Base-by-base conservation (phyloP, 1,140 invertebrate genomes). In the Hesperophylax magnus region DNA sequence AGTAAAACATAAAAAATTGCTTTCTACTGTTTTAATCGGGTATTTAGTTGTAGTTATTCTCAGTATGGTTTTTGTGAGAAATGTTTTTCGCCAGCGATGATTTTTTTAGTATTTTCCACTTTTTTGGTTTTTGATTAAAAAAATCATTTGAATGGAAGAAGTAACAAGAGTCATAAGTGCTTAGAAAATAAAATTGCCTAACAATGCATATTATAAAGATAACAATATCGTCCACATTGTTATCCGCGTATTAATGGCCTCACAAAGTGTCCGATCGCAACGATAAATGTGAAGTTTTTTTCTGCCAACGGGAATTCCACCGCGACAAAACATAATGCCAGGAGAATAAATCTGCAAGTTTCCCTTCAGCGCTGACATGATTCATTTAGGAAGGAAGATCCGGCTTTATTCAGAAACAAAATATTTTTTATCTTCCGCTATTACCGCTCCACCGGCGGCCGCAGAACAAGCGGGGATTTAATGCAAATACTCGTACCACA, bases 331-430 rank as follows among this genome's bases (percentile, higher is more conserved):
- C 77, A 79, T 61, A 58, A 34, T 71, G 63, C 67, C 31, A 34
- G 77, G 24, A n/a, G 27, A 71, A 79, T 79, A 79, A 79, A 79
- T 79, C 77, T 79, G 67, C 65, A 79, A 79, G 65, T 79, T 78
- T 79, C 77, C 58, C 77, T 79, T 79, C 63, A 78, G 20, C 63
- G 31, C 77, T 72, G 77, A 79, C 77, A 79, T 79, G 77, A 79
- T 79, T 79, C 77, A 79, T 79, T 79, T 71, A 69, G 65, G 65
- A 79, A 79, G 77, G 77, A 79, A 71, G 65, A 52, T 72, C 60
- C 39, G 39, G 39, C 52, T 71, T 69, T 54, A 71, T 67, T 71
- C 52, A 69, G 52, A 71, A 71, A 71, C 77, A 69, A 69, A 79
- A 71, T 69, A 69, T 60, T 79, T 47, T 78, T 79, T 79, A 77